These are phyloP conservation scores for Ceratitis capitata DNA, from an alignment of 1,140 invertebrate species.

Conservation along the genomic window DNA sequence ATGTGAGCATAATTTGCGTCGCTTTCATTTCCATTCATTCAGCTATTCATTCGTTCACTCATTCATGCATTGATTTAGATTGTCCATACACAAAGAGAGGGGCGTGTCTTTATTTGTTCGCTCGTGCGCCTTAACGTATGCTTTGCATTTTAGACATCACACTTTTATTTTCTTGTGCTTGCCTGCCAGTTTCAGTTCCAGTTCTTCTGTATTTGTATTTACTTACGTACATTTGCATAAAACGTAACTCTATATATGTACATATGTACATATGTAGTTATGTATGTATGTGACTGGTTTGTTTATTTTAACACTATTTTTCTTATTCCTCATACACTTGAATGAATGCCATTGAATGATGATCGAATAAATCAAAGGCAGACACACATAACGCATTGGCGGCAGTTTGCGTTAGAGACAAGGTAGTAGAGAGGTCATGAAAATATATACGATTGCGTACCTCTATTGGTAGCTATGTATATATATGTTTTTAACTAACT, in stretches of 20 bases:
- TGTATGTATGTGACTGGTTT: background rate
- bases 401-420: background rate
- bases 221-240: background rate
- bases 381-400: background rate
- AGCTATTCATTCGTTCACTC: slow-evolving; percentile 8
- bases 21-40: slow-evolving; percentile 30
- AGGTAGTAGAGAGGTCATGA: background rate
- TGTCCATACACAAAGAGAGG: slow-evolving; percentile 14
- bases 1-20: background rate
- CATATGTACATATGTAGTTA: background rate
- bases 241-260: background rate
- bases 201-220: background rate
- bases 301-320: slow-evolving; percentile 11
- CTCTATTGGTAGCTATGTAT: background rate
- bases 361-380: background rate
- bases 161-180: background rate
- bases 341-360: background rate
- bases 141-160: slow-evolving; percentile 12
- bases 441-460: background rate
- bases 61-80: slow-evolving; percentile 37
- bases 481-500: too few relatives aligned
- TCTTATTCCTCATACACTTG: too few relatives aligned
- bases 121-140: slow-evolving; percentile 24
- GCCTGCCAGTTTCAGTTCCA: background rate
- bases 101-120: background rate